These are phyloP conservation scores for Galago senegalensis DNA, from an alignment of 2,797 vertebrate genomes.

Conservation along the genomic window DNA sequence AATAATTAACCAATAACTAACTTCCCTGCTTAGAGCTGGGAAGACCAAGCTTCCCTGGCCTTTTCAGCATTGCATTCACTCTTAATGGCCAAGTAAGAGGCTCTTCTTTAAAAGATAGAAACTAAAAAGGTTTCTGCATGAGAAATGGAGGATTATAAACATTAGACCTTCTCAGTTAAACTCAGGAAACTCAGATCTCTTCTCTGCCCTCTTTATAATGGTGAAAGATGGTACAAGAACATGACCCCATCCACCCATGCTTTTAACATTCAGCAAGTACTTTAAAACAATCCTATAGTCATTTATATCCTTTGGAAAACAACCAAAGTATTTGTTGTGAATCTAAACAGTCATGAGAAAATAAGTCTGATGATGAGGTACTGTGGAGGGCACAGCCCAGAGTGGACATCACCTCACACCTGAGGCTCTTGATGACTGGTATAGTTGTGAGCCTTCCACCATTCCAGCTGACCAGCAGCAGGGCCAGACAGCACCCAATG, in stretches of 20 bases:
- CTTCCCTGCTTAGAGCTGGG: background rate
- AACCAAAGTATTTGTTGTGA: background rate
- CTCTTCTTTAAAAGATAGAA: background rate
- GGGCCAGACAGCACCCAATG: fast-evolving
- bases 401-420: background rate
- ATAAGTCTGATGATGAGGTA: background rate
- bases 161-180: constrained; percentile 11
- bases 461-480: background rate
- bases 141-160: background rate
- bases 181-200: background rate
- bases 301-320: background rate
- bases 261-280: background rate
- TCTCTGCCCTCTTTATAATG: background rate
- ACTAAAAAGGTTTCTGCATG: background rate
- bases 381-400: background rate
- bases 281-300: background rate
- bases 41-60: background rate
- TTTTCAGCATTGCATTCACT: background rate
- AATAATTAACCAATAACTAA: background rate
- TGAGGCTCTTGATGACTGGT: background rate
- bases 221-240: background rate
- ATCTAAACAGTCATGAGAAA: background rate
- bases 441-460: fast-evolving
- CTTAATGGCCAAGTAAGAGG: background rate
- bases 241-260: background rate